phyloP scores from a whole-genome alignment of 2,888 invertebrate species.

The Schrankia costaestrigalis region DNA sequence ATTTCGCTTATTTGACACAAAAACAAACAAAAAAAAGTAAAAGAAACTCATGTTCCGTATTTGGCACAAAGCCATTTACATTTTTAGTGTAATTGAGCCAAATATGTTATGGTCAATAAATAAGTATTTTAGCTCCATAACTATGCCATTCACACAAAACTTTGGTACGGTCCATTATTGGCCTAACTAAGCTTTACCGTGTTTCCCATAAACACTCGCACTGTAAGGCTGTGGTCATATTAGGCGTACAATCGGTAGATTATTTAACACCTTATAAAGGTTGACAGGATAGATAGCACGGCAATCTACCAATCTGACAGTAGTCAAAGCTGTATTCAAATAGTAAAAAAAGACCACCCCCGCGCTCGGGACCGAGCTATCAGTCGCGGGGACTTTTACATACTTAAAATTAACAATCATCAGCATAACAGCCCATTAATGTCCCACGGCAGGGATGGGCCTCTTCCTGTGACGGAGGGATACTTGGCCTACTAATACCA shows the following conservation, averaged over 20 bases:
- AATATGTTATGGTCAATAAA: constrained; percentile 11
- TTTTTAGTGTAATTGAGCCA: constrained; percentile 7
- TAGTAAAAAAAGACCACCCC: too few species aligned
- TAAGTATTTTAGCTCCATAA: constrained; percentile 2
- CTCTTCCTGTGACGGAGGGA: too few species aligned
- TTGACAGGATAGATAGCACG: too few species aligned
- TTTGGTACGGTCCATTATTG: constrained; percentile 4
- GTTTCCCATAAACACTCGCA: constrained; percentile 4
- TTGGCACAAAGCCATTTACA: constrained; percentile 6
- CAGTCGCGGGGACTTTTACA: too few species aligned
- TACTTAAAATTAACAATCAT: too few species aligned
- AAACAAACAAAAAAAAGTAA: not conserved
- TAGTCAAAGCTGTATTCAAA: too few species aligned
- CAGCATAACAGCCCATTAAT: too few species aligned
- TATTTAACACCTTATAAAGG: too few species aligned
- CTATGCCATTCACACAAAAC: constrained; percentile 5
- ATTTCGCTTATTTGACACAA: not conserved
- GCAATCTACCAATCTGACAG: too few species aligned
- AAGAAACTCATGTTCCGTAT: not conserved
- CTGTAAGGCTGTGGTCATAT: not conserved
- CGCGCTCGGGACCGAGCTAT: too few species aligned
- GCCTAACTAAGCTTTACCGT: constrained; percentile 8
- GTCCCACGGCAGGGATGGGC: too few species aligned
- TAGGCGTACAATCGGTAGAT: not conserved
- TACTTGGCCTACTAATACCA: too few species aligned